phyloP scores from a whole-genome alignment of 2,113 vertebrate genomes.

The Alligator sinensis region DNA sequence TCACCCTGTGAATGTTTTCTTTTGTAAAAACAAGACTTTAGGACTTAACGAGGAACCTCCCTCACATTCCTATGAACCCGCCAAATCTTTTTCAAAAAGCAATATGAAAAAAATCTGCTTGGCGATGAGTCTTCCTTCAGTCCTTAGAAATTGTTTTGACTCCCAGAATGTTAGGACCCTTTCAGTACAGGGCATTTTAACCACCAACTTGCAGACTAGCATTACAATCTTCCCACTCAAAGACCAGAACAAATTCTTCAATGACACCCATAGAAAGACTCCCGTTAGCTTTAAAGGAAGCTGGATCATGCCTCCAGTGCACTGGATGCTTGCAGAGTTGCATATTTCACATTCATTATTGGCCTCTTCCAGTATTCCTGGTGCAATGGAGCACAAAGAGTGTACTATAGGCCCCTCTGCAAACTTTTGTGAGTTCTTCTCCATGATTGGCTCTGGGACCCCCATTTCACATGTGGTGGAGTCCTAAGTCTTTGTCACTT shows the following conservation, averaged over 20 bases:
- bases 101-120: not conserved
- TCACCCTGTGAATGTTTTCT: constrained; percentile 24
- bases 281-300: not conserved
- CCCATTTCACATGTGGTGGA: not conserved
- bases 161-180: not conserved
- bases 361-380: not conserved
- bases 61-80: no score
- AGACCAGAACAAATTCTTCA: not conserved
- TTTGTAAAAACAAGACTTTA: constrained; percentile 35
- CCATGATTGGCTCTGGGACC: not conserved
- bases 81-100: not conserved
- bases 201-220: not conserved
- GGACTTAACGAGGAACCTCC: not conserved
- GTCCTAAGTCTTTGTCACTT: not conserved
- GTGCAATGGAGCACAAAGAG: not conserved
- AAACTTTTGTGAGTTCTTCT: not conserved
- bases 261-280: not conserved
- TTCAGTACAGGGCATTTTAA: not conserved
- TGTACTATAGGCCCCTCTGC: not conserved
- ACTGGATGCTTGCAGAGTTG: constrained; percentile 13
- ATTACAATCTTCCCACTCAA: not conserved
- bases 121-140: not conserved
- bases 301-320: not conserved
- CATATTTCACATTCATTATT: not conserved
- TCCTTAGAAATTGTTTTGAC: not conserved